Conservation (phyloP, 64 coral and sea anemone genomes). For the Montipora sp. region DNA sequence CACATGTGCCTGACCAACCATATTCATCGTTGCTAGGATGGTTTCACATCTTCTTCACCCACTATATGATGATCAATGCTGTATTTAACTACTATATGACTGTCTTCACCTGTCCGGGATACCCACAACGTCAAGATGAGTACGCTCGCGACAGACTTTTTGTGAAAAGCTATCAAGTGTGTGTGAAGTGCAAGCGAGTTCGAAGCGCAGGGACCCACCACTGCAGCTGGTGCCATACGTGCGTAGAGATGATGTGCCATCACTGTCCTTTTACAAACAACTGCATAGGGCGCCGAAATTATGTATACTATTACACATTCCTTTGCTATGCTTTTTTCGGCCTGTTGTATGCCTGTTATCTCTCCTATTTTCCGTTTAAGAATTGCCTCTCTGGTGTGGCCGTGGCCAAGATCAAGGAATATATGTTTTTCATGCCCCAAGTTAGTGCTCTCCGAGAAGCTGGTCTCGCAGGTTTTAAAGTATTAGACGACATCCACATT, state of each 20-base stretch:
- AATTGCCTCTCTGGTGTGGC: slow-evolving; percentile 58
- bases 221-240: slow-evolving; percentile 87
- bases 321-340: slow-evolving; percentile 82
- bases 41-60: slow-evolving; percentile 70
- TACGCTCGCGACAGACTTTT: slow-evolving; percentile 71
- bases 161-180: slow-evolving; percentile 85
- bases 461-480: slow-evolving; percentile 7
- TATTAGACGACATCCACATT: not conserved
- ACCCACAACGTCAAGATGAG: slow-evolving; percentile 84
- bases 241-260: slow-evolving; percentile 98
- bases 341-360: slow-evolving; percentile 79
- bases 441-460: slow-evolving; percentile 44
- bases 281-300: slow-evolving; percentile 92
- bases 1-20: slow-evolving; percentile 69
- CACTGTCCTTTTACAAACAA: slow-evolving; percentile 99
- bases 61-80: slow-evolving; percentile 59
- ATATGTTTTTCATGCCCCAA: slow-evolving; percentile 13
- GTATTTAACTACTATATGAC: slow-evolving; percentile 78
- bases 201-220: slow-evolving; percentile 92
- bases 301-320: slow-evolving; percentile 86
- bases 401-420: slow-evolving; percentile 37
- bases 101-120: slow-evolving; percentile 74
- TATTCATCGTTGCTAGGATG: slow-evolving; percentile 72
- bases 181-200: slow-evolving; percentile 80
- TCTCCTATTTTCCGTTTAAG: slow-evolving; percentile 85